Evolutionary conservation across 2,797 vertebrate species (phyloP).

Genomic region (Parauchenoglanis ngamensis): DNA sequence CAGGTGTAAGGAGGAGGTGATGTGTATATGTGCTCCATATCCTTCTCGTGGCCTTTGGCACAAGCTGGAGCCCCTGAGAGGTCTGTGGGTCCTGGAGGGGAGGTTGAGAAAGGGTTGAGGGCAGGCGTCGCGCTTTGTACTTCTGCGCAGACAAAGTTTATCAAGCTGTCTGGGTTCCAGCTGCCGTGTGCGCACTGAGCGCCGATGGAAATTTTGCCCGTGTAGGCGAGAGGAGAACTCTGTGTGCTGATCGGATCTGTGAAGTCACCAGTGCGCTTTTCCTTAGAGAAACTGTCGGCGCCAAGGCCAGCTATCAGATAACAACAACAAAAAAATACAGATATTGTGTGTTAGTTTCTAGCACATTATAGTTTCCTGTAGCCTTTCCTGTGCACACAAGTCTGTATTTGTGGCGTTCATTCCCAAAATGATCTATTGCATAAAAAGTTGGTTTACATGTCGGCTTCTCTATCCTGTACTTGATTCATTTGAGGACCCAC

Average conservation of each 20-base stretch:
- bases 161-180: slow-evolving; percentile 82
- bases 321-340: not conserved
- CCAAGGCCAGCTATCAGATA: slow-evolving; percentile 40
- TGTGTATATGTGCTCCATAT: slow-evolving; percentile 89
- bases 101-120: slow-evolving; percentile 72
- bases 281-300: slow-evolving; percentile 27
- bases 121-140: slow-evolving; percentile 59
- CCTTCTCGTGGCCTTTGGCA: slow-evolving; percentile 79
- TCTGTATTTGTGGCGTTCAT: not conserved
- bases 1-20: slow-evolving; percentile 80
- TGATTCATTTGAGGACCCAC: no score
- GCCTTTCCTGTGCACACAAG: not conserved
- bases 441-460: not conserved
- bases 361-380: not conserved
- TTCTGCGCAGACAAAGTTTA: slow-evolving; percentile 84
- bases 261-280: slow-evolving; percentile 25
- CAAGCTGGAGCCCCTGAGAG: slow-evolving; percentile 69
- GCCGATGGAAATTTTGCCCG: slow-evolving; percentile 87
- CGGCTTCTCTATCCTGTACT: not conserved
- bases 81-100: slow-evolving; percentile 61
- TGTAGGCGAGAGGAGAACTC: slow-evolving; percentile 81
- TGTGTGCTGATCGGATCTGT: slow-evolving; percentile 54
- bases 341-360: slow-evolving; percentile 3
- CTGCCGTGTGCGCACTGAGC: slow-evolving; percentile 75
- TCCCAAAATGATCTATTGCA: not conserved